Evolutionary conservation across 1,140 invertebrate species (phyloP).

Genomic region (Triops cancriformis): DNA sequence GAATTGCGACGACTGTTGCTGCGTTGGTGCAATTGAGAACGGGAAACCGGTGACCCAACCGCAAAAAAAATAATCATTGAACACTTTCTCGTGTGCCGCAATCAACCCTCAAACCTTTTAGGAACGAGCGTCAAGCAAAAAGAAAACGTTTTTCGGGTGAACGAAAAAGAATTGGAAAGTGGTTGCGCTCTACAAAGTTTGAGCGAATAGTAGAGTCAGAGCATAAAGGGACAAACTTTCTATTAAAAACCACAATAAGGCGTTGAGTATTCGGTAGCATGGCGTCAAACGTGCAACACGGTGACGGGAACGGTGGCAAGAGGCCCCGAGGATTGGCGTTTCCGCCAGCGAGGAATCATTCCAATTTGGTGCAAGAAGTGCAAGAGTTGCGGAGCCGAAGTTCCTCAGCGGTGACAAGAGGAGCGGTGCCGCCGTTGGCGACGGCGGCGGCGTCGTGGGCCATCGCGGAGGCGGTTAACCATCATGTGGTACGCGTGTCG

Average conservation of each 20-base stretch:
- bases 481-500: background rate
- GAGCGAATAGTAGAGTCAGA: background rate
- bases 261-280: background rate
- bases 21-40: background rate
- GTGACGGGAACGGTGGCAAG: background rate
- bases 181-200: background rate
- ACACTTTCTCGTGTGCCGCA: background rate
- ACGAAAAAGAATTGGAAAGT: too few relatives aligned
- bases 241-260: background rate
- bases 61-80: background rate
- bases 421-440: background rate
- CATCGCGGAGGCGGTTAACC: background rate
- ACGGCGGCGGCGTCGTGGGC: background rate
- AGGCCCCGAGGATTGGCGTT: background rate
- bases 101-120: background rate
- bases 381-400: background rate
- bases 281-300: constrained; percentile 1
- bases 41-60: background rate
- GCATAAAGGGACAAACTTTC: background rate
- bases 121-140: too few relatives aligned
- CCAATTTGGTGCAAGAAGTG: constrained; percentile 5
- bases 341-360: background rate
- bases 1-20: background rate
- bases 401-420: background rate
- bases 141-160: too few relatives aligned